A percentile compares a stretch with the other conserved stretches of the same genome.
phyloP scores from a whole-genome alignment of 2,113 vertebrate species.

The Romanogobio albipinnatus region DNA sequence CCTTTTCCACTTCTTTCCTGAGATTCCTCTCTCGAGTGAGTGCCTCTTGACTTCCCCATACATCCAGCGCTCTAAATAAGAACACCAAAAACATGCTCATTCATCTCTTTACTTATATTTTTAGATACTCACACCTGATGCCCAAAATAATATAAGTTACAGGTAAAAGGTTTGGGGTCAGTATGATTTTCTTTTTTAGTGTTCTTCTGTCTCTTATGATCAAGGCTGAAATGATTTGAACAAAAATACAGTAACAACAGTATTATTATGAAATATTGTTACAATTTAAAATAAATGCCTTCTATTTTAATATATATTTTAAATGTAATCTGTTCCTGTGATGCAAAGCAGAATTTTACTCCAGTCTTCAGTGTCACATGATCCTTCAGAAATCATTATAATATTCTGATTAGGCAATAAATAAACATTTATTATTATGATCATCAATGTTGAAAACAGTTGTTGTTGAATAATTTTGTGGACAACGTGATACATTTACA shows the following conservation, averaged over 20 bases:
- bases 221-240: not conserved
- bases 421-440: not conserved
- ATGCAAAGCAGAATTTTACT: too few relatives aligned
- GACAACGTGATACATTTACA: not conserved
- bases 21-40: slow-evolving; percentile 89
- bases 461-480: not conserved
- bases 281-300: too few relatives aligned
- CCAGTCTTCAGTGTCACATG: not conserved
- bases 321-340: too few relatives aligned
- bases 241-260: not conserved
- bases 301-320: too few relatives aligned
- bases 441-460: too few relatives aligned
- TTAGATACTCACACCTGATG: not conserved
- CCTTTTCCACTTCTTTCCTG: slow-evolving; percentile 88
- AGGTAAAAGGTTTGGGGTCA: not conserved
- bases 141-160: not conserved
- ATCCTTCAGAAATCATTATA: not conserved
- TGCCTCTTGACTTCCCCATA: slow-evolving; percentile 96
- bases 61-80: slow-evolving; percentile 86
- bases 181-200: too few relatives aligned
- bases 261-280: too few relatives aligned
- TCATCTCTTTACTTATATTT: not conserved
- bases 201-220: not conserved
- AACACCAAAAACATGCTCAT: not conserved
- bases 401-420: not conserved